Percentiles rank a stretch among this genome's conserved stretches.
Evolutionary conservation across 2,113 vertebrate genomes (phyloP).

Genomic region (Notothenia rossii): DNA sequence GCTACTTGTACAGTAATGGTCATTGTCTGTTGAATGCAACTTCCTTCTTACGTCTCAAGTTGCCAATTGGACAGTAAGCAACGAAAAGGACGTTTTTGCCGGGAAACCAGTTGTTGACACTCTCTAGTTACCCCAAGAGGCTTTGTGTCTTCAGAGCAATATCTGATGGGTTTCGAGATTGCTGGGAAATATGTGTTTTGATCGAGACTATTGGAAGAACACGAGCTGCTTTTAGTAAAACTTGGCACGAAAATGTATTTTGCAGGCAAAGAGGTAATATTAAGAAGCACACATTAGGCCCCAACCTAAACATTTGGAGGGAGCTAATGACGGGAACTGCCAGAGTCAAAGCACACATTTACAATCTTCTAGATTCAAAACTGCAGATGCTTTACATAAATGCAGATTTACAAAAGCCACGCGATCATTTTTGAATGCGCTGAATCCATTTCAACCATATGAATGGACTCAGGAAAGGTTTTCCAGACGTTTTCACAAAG

Average conservation of each 20-base stretch:
- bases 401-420: constrained; percentile 4
- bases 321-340: background rate
- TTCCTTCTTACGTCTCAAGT: too few species aligned
- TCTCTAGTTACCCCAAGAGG: too few species aligned
- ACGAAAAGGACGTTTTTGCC: too few species aligned
- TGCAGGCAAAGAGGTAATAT: constrained; percentile 11
- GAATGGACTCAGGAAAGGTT: background rate
- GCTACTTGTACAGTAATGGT: too few species aligned
- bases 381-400: background rate
- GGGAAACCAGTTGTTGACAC: too few species aligned
- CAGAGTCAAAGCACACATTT: background rate
- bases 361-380: background rate
- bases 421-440: background rate
- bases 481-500: background rate
- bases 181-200: too few species aligned
- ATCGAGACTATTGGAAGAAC: background rate
- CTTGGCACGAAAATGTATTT: constrained; percentile 29
- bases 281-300: background rate
- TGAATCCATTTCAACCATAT: background rate
- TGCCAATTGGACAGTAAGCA: too few species aligned
- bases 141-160: too few species aligned
- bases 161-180: too few species aligned
- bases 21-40: too few species aligned
- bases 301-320: background rate
- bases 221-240: constrained; percentile 5